Percentiles rank a stretch among this genome's conserved stretches.
Conservation (phyloP, 2,888 invertebrate genomes). For the Caenorhabditis becei region DNA sequence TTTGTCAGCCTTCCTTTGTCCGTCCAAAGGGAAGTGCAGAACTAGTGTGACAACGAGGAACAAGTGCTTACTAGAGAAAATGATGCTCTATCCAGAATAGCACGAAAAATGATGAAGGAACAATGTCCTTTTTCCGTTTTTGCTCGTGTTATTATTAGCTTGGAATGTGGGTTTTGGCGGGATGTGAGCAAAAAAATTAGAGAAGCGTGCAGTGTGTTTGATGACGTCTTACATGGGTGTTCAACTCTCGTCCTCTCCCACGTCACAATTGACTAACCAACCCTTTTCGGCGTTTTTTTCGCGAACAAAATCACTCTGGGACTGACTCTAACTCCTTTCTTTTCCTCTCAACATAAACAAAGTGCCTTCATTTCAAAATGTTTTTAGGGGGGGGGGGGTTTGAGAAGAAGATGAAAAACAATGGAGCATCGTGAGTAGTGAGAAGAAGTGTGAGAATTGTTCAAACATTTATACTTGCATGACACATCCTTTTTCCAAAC, state of each 20-base stretch:
- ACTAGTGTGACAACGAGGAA: conserved; percentile 7
- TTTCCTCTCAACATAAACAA: conserved; percentile 18
- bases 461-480: conserved; percentile 17
- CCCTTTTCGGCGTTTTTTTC: not conserved
- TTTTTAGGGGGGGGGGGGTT: not conserved
- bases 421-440: not conserved
- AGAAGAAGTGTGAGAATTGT: conserved; percentile 25
- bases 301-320: conserved; percentile 2
- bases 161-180: too few relatives aligned
- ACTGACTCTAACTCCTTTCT: conserved; percentile 1
- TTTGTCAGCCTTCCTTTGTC: not conserved
- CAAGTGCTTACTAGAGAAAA: not conserved
- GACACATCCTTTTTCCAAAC: not conserved
- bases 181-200: too few relatives aligned
- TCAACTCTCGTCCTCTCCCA: not conserved
- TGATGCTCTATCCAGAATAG: not conserved
- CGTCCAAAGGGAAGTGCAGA: conserved; percentile 1
- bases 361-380: conserved; percentile 20
- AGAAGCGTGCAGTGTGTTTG: too few relatives aligned
- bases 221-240: not conserved
- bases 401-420: not conserved
- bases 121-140: not conserved
- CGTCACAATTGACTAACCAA: not conserved
- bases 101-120: not conserved
- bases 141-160: too few relatives aligned